Percentiles rank a stretch among this genome's conserved stretches.
These are phyloP conservation scores for Leptopterna dolabrata DNA, from an alignment of 2,888 invertebrate genomes.

Conservation along the genomic window DNA sequence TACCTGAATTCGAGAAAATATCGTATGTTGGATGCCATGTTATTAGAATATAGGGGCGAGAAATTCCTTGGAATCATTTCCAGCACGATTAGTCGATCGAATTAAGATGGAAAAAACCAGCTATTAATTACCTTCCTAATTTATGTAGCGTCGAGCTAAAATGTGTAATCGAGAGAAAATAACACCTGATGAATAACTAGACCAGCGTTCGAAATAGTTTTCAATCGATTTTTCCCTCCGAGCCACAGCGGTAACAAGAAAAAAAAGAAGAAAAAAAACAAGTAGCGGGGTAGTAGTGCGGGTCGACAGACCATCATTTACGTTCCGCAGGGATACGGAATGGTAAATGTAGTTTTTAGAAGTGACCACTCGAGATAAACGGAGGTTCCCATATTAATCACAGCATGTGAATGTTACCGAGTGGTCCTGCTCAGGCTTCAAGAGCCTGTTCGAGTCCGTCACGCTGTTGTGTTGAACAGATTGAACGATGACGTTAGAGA, in stretches of 20 bases:
- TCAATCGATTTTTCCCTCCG: neutral
- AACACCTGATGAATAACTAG: neutral
- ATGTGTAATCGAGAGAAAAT: neutral
- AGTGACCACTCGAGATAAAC: neutral
- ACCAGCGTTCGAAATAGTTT: neutral
- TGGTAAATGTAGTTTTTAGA: conserved; percentile 20
- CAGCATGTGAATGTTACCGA: neutral
- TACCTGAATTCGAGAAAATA: neutral
- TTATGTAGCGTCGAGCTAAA: neutral
- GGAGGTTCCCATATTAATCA: conserved; percentile 20
- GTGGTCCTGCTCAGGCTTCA: no score
- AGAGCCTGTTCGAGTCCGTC: no score
- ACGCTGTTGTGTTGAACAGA: no score
- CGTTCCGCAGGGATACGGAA: neutral
- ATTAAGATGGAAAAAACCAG: neutral
- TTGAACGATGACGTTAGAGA: no score
- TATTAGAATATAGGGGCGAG: neutral
- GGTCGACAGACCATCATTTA: neutral
- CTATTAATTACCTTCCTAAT: neutral
- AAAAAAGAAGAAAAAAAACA: neutral
- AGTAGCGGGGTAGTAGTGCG: no score
- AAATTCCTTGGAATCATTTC: neutral
- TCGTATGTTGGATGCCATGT: neutral
- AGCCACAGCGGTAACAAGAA: neutral
- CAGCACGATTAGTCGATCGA: neutral